Conservation (phyloP, 2,113 vertebrate genomes). For the Elephantulus edwardii region DNA sequence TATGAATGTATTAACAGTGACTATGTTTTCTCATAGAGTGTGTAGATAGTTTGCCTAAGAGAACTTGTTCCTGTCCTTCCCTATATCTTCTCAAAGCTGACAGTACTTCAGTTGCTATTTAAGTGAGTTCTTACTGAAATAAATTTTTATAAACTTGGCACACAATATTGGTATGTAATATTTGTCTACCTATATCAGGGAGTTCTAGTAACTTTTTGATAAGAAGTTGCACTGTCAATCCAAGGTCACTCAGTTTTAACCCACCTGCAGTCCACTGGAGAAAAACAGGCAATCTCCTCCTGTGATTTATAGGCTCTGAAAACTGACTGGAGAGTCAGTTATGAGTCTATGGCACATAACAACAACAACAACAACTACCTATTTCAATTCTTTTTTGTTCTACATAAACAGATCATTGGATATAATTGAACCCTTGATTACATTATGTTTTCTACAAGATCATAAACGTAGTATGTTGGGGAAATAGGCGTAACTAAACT, state of each 20-base stretch:
- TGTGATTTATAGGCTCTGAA: no score
- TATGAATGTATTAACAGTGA: no score
- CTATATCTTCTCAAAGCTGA: neutral
- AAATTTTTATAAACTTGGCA: neutral
- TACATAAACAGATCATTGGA: neutral
- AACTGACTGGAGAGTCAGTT: no score
- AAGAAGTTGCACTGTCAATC: no score
- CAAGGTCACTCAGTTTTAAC: no score
- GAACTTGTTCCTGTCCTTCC: accelerated
- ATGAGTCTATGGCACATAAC: no score
- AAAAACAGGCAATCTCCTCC: no score
- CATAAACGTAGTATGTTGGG: neutral
- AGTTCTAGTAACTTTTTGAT: no score
- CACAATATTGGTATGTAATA: neutral
- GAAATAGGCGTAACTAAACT: neutral
- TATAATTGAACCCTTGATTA: neutral
- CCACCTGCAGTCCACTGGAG: no score
- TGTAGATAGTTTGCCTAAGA: neutral
- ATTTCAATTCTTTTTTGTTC: neutral
- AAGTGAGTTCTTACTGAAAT: no score
- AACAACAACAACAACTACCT: no score
- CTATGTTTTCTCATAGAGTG: neutral
- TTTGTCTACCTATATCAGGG: no score
- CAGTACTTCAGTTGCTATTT: neutral
- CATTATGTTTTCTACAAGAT: neutral